Percentiles rank a stretch among this genome's conserved stretches.
These are phyloP conservation scores for Sussaba pulchella DNA, from an alignment of 2,888 invertebrate genomes.

Conservation along the genomic window DNA sequence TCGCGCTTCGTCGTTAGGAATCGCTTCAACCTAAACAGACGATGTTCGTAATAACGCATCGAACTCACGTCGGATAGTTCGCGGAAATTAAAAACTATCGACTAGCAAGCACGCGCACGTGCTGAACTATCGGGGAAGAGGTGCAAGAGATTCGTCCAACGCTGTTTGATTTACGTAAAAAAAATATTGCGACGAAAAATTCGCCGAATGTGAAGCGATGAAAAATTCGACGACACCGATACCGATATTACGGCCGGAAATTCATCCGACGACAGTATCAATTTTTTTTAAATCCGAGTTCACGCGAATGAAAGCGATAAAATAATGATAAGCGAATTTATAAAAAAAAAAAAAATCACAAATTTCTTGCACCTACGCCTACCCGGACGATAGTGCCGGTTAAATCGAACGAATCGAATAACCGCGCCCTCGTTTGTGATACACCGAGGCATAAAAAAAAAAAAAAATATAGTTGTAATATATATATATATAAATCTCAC, in stretches of 20 bases:
- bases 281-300: background rate
- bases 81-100: constrained; percentile 50
- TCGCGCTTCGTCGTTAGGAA: background rate
- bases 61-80: constrained; percentile 27
- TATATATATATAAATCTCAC: background rate
- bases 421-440: constrained; percentile 31
- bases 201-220: background rate
- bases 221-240: background rate
- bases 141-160: constrained; percentile 37
- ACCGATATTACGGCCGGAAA: background rate
- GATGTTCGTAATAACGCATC: constrained; percentile 47
- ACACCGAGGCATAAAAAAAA: constrained; percentile 4
- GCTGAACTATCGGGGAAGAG: constrained; percentile 25
- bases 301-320: background rate
- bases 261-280: background rate
- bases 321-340: background rate
- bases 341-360: background rate
- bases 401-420: constrained; percentile 46
- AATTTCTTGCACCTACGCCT: constrained; percentile 37
- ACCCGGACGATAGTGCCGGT: constrained; percentile 52
- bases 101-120: constrained; percentile 56
- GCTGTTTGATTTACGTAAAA: no score
- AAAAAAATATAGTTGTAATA: no score
- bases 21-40: constrained; percentile 24
- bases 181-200: no score